Conservation (phyloP, 1,140 invertebrate genomes). For the Lepidurus packardi region DNA sequence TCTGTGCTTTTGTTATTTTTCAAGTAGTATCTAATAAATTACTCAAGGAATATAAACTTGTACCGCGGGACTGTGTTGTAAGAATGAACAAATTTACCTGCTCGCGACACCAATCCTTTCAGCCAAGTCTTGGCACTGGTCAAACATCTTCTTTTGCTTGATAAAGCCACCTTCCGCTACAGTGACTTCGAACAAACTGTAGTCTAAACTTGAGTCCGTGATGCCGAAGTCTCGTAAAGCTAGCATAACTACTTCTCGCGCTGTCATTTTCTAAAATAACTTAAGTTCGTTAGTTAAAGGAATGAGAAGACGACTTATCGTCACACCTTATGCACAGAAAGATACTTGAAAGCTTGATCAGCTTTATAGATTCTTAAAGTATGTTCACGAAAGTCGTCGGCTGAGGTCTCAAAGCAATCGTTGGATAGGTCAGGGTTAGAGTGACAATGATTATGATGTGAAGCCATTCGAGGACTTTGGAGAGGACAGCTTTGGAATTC, state of each 20-base stretch:
- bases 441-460: constrained; percentile 53
- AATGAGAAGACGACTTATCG: constrained; percentile 18
- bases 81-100: constrained; percentile 39
- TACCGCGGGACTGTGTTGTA: background rate
- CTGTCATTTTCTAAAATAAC: constrained; percentile 74
- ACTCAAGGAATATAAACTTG: background rate
- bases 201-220: constrained; percentile 83
- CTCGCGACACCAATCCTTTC: constrained; percentile 81
- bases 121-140: constrained; percentile 89
- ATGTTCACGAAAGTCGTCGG: constrained; percentile 88
- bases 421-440: constrained; percentile 77
- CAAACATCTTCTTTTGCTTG: constrained; percentile 89
- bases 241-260: constrained; percentile 95
- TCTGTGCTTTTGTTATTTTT: constrained; percentile 95
- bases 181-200: constrained; percentile 90
- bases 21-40: constrained; percentile 76
- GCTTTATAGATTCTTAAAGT: constrained; percentile 90
- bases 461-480: background rate
- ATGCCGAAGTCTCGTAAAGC: constrained; percentile 94
- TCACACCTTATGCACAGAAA: constrained; percentile 80
- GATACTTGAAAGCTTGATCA: constrained; percentile 96
- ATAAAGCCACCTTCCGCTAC: constrained; percentile 90
- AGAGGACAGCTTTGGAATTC: background rate
- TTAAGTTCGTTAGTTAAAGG: background rate
- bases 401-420: constrained; percentile 50